Conservation (phyloP, 2,797 vertebrate species). For the Notolepis coatsorum region DNA sequence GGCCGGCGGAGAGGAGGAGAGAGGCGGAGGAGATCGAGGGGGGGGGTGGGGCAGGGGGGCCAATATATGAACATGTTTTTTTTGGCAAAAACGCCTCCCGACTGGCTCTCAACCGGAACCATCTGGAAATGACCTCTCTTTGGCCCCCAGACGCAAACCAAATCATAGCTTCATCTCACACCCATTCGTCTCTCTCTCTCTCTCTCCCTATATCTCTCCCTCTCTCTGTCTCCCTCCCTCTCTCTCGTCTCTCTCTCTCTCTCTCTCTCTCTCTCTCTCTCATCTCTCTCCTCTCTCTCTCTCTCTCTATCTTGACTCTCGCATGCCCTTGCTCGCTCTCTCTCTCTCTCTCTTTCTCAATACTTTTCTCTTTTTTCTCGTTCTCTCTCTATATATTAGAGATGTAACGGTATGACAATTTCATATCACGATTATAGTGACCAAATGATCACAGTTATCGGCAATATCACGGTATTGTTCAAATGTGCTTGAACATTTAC, state of each 20-base stretch:
- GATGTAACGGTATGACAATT: too few relatives aligned
- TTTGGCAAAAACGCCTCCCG: conserved; percentile 44
- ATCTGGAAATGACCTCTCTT: conserved; percentile 33
- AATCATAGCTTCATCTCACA: conserved; percentile 47
- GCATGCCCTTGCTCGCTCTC: too few relatives aligned
- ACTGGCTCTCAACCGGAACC: conserved; percentile 13
- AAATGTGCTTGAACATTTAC: too few relatives aligned
- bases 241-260: background rate
- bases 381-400: too few relatives aligned
- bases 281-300: background rate
- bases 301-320: background rate
- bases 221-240: background rate
- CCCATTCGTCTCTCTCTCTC: conserved; percentile 20
- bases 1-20: conserved; percentile 22
- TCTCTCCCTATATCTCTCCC: background rate
- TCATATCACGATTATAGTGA: too few relatives aligned
- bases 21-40: background rate
- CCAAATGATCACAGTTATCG: too few relatives aligned
- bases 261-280: background rate
- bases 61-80: conserved; percentile 22
- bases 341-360: too few relatives aligned
- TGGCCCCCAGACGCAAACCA: conserved; percentile 39
- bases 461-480: too few relatives aligned
- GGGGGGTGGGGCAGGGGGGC: conserved; percentile 10
- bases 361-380: too few relatives aligned